Conservation (phyloP, 2,113 vertebrate genomes). For the Sylvia atricapilla region DNA sequence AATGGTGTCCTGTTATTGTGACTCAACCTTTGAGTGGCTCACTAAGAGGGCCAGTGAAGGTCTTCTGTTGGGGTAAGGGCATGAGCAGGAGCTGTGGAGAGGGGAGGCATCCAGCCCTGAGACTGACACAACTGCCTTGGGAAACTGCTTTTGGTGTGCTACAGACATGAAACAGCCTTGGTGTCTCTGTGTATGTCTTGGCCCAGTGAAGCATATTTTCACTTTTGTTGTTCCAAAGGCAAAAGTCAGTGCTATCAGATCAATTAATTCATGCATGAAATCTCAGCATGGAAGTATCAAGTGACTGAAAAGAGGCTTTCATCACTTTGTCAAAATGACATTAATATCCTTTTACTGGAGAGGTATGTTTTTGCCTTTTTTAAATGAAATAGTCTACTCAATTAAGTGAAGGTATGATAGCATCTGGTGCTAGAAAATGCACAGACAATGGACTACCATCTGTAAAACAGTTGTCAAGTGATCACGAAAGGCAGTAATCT, state of each 20-base stretch:
- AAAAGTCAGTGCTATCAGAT: not conserved
- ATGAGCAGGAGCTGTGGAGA: not conserved
- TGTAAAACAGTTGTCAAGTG: not conserved
- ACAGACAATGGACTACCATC: not conserved
- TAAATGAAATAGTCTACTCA: not conserved
- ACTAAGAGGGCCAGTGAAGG: not conserved
- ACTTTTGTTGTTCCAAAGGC: not conserved
- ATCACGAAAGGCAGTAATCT: not conserved
- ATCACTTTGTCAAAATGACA: not conserved
- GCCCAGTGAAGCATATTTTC: not conserved
- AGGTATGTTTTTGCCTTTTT: not conserved
- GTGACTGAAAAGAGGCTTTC: not conserved
- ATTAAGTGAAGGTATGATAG: not conserved
- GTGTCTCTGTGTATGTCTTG: rapidly evolving
- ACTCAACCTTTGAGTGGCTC: not conserved
- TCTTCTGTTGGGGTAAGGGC: not conserved
- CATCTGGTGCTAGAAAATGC: not conserved
- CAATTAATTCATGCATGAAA: not conserved
- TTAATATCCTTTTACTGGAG: not conserved
- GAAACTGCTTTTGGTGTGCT: not conserved
- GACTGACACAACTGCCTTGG: not conserved
- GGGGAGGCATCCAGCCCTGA: not conserved
- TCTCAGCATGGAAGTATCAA: not conserved
- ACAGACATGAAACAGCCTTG: not conserved
- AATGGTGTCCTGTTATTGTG: not conserved